Base-by-base conservation (phyloP, 2,888 invertebrate species). In the Ichneumon xanthorius region DNA sequence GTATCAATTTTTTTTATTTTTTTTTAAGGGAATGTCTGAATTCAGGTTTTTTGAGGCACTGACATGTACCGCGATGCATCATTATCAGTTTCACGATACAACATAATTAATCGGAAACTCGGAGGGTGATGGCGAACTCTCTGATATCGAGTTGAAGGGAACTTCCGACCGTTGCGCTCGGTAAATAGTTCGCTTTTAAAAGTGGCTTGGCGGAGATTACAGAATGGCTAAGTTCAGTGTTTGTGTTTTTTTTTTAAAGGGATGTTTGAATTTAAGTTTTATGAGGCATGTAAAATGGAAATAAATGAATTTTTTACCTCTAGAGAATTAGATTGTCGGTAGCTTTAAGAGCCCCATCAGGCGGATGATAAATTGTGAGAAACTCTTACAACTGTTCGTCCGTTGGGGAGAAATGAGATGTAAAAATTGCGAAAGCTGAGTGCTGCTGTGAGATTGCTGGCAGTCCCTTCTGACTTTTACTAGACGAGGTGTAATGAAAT, bases 81-180 rank as follows among this genome's bases (percentile, higher is more conserved):
- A 50, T 63, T 65, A 76, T 76, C 61, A 50, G 45, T 75, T 76
- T 76, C 50, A 19, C 33, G 61, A 26, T 40, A 19, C 58, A 48
- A 48, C 58, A 65, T 26, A 65, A 76, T 76, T 50, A 65, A 76
- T 67, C 26, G 53, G 22, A n/a, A n/a, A n/a, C n/a, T n/a, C n/a
- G n/a, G n/a, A n/a, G n/a, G n/a, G n/a, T n/a, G n/a, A n/a, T n/a
- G n/a, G n/a, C n/a, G 9, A 30, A 26, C 26, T 16, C 16, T 16
- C 5, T 26, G 6, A 33, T 61, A 61, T 30, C 14, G 61, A 16
- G 30, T 6, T 11, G 2, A 61, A 30, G 33, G 61, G 33, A 6
- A 16, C 5, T 16, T 22, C 4, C 58, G 58, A 26, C 16, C 58
- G 58, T 19, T 26, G 26, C 26, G 11, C 1, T 61, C 30, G 45